A percentile compares a stretch with the other conserved stretches of the same genome.
These are phyloP conservation scores for Dicerorhinus sumatrensis DNA, from an alignment of 2,113 vertebrate genomes.

Conservation along the genomic window DNA sequence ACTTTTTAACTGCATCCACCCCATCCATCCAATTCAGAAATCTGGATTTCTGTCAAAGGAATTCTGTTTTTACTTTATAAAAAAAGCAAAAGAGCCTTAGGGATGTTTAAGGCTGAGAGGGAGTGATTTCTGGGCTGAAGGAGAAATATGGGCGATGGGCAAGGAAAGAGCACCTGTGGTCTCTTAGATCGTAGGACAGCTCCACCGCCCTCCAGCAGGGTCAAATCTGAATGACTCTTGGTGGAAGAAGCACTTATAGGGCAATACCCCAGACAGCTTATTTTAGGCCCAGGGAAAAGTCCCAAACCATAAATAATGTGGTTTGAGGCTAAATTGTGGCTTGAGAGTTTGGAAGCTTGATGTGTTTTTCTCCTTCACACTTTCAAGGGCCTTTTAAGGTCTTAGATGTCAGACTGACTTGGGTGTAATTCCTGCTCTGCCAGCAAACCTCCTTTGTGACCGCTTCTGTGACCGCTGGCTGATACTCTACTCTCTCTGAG, in stretches of 20 bases:
- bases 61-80: constrained; percentile 38
- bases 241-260: not conserved
- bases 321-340: not conserved
- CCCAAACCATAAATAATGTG: not conserved
- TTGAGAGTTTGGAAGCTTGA: not conserved
- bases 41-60: not conserved
- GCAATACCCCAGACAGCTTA: not conserved
- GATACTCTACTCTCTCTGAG: not conserved
- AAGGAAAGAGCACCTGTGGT: not conserved
- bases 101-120: not conserved
- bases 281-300: not conserved
- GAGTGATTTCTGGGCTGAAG: not conserved
- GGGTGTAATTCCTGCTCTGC: not conserved
- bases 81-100: not conserved
- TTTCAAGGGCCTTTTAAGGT: not conserved
- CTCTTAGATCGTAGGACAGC: not conserved
- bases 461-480: rapidly evolving
- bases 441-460: not conserved
- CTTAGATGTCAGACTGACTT: not conserved
- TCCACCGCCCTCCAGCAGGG: not conserved
- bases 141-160: not conserved
- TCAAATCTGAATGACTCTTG: not conserved
- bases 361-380: not conserved
- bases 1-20: not conserved
- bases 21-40: not conserved